Evolutionary conservation across 2,888 invertebrate genomes (phyloP).

Genomic region (Sericinus montela): DNA sequence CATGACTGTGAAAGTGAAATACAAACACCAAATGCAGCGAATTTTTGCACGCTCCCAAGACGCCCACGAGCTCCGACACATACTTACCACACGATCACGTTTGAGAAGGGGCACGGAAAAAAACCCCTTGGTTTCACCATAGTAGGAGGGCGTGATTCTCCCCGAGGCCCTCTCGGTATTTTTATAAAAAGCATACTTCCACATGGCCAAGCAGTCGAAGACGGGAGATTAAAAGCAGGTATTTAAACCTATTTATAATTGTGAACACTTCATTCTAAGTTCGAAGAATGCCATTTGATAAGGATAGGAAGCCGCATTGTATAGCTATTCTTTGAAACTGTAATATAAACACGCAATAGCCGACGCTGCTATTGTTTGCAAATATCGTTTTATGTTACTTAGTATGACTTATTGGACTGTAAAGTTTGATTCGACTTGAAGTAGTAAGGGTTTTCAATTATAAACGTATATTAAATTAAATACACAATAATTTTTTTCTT

Average conservation of each 20-base stretch:
- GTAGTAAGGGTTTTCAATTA: no score
- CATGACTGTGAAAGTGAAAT: conserved; percentile 59
- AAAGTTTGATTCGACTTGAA: no score
- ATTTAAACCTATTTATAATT: conserved; percentile 15
- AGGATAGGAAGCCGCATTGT: conserved; percentile 46
- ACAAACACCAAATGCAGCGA: conserved; percentile 72
- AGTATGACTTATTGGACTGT: no score
- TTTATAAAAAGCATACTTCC: conserved; percentile 92
- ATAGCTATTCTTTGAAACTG: conserved; percentile 35
- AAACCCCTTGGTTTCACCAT: conserved; percentile 94
- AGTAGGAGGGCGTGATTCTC: conserved; percentile 92
- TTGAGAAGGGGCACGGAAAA: conserved; percentile 89
- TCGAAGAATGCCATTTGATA: conserved; percentile 50
- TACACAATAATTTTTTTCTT: no score
- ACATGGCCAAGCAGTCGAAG: conserved; percentile 90
- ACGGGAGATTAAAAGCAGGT: conserved; percentile 90
- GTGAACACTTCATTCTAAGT: conserved; percentile 18
- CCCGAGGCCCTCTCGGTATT: conserved; percentile 90
- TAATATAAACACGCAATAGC: conserved; percentile 30
- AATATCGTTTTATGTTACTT: conserved; percentile 23
- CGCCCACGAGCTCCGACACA: conserved; percentile 84
- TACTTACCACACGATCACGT: conserved; percentile 85
- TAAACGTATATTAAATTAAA: no score
- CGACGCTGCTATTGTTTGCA: conserved; percentile 34
- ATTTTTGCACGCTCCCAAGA: conserved; percentile 86